Percentiles rank a stretch among this genome's conserved stretches.
These are phyloP conservation scores for Tricholaema leucomelas DNA, from an alignment of 2,113 vertebrate species.

Conservation along the genomic window DNA sequence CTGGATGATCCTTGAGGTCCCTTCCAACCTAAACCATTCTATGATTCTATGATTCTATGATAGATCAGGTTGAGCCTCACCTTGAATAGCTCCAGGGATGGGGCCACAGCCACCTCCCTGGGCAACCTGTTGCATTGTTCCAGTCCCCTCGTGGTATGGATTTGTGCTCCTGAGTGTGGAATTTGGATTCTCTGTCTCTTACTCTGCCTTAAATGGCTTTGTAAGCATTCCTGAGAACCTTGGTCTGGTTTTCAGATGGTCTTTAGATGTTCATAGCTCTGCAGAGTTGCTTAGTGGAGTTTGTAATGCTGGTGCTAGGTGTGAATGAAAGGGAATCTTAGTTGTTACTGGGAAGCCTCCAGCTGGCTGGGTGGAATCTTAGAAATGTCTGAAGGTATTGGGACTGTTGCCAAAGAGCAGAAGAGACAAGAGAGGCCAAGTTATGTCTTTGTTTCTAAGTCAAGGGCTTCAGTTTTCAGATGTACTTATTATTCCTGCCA, in stretches of 20 bases:
- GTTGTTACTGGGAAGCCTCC: not conserved
- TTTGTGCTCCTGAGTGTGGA: not conserved
- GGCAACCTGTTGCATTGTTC: too few relatives aligned
- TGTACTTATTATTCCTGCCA: not conserved
- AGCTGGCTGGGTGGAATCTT: not conserved
- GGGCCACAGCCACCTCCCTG: too few relatives aligned
- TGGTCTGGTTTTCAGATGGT: not conserved
- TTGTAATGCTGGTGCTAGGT: not conserved
- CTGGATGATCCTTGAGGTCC: too few relatives aligned
- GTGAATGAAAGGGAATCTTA: not conserved
- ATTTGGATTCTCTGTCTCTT: not conserved
- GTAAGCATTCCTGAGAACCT: not conserved
- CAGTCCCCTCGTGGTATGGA: not conserved
- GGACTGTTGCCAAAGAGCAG: not conserved
- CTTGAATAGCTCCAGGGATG: too few relatives aligned
- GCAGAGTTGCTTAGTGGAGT: not conserved
- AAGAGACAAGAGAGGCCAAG: not conserved
- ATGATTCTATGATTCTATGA: too few relatives aligned
- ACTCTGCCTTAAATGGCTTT: not conserved
- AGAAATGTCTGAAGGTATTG: not conserved
- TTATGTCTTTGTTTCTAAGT: not conserved
- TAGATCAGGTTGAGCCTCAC: too few relatives aligned
- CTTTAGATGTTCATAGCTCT: not conserved
- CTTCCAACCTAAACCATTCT: too few relatives aligned
- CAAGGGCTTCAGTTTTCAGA: not conserved